Evolutionary conservation across 2,113 vertebrate species (phyloP), one percentile per base, ranked within the genome.

Genomic region (Onychostoma macrolepis): DNA sequence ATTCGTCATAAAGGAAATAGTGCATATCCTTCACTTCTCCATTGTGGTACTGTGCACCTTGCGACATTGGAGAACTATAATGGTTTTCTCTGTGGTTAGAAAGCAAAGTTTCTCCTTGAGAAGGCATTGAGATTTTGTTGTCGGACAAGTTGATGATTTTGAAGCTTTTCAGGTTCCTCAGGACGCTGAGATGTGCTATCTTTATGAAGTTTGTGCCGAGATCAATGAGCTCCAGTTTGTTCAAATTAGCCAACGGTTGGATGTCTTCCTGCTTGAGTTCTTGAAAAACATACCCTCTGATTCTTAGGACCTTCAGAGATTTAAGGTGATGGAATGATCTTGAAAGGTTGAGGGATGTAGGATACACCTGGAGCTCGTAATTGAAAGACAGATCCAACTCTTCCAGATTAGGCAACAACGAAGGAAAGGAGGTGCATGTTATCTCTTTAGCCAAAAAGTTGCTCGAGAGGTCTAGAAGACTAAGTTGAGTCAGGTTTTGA

Each of bases 191-290:
- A 83, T 99, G 83, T 56, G 94, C 94, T 81, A 96, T 90, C 94
- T 98, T 99, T 77, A 99, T 99, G 85, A 99, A 99, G 92, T 99
- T 99, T 87, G 96, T 98, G 17, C 97, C 97, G 0, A 99, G 94
- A 90, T 99, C 98, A 87, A 99, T 36, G 50, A 98, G 91, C 77
- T 95, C 95, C 7, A 99, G 95, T n/a, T 96, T 93, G 11, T 30
- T 56, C 36, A 99, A 95, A 9, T 4, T 0, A 8, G 86, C 91
- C 84, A 99, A 91, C 0, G 95, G 95, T 0, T 1, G 2, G 26
- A 99, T 95, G 24, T 96, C 91, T 4, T 10, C 0, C 26, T 43
- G 11, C 24, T 69, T 93, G 71, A 99, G 90, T 90, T 97, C 93
- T 89, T 96, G 96, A 90, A 99, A 99, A 58, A 99, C 95, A 56